These are phyloP conservation scores for Megaceryle torquata DNA, from an alignment of 2,113 vertebrate genomes.

Conservation along the genomic window DNA sequence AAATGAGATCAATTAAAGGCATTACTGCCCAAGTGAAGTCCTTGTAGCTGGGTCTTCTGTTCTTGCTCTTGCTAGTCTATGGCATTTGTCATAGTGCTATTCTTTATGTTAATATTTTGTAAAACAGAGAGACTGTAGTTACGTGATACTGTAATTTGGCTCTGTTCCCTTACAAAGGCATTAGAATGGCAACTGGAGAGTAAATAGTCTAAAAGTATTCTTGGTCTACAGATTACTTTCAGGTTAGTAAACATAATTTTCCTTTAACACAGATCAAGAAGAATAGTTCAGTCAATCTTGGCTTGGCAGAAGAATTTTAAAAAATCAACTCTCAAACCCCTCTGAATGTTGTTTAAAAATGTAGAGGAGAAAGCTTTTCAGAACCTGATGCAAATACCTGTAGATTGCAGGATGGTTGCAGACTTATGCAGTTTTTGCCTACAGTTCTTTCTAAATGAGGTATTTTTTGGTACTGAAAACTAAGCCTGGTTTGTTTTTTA, in stretches of 20 bases:
- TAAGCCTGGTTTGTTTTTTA: neutral
- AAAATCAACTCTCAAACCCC: neutral
- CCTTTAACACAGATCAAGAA: neutral
- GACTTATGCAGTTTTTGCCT: neutral
- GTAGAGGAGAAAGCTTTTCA: neutral
- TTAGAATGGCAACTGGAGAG: neutral
- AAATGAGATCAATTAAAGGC: slow-evolving; percentile 10
- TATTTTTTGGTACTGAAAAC: neutral
- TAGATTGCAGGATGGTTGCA: neutral
- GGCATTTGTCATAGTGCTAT: neutral
- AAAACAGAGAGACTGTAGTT: neutral
- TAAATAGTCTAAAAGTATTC: neutral
- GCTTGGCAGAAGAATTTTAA: neutral
- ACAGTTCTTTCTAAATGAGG: neutral
- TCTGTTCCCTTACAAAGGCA: neutral
- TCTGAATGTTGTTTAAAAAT: neutral
- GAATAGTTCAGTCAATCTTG: neutral
- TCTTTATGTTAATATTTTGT: neutral
- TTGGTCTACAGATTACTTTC: neutral
- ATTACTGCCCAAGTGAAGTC: neutral
- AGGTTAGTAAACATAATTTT: neutral
- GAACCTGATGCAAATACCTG: neutral
- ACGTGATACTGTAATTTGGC: neutral
- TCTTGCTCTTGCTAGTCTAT: neutral
- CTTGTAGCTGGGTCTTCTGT: neutral